These are phyloP conservation scores for Chaetorhynchus papuensis DNA, from an alignment of 2,113 vertebrate species.

Conservation along the genomic window DNA sequence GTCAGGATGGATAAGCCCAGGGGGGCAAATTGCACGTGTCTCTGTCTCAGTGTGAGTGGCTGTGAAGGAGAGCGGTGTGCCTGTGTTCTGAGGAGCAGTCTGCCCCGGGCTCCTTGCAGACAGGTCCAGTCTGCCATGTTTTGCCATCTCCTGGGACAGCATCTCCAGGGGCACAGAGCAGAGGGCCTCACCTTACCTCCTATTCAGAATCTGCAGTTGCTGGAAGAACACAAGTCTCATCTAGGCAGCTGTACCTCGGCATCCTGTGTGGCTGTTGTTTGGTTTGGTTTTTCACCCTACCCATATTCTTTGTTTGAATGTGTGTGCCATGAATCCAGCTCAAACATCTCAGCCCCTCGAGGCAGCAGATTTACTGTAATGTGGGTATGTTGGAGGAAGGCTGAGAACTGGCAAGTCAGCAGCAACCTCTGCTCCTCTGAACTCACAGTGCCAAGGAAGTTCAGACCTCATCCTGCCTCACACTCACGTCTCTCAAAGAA, in stretches of 20 bases:
- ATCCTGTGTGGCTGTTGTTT: background rate
- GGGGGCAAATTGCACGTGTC: fast-evolving
- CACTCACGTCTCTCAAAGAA: background rate
- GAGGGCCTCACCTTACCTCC: background rate
- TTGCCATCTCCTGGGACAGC: background rate
- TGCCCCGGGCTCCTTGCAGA: fast-evolving
- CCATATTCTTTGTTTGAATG: background rate
- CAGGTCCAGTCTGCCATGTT: background rate
- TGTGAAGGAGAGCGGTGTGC: background rate
- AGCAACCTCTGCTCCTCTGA: background rate
- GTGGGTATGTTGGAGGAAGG: background rate
- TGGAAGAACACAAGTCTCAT: background rate
- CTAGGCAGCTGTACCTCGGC: fast-evolving
- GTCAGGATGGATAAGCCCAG: background rate
- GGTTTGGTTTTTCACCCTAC: background rate
- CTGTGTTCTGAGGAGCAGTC: background rate
- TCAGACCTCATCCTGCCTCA: background rate
- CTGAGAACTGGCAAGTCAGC: background rate
- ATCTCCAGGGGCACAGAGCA: background rate
- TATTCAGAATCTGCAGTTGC: background rate
- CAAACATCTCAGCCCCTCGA: background rate
- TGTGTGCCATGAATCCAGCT: fast-evolving
- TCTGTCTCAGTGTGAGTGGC: background rate
- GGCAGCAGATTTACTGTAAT: background rate
- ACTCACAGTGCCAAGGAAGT: background rate